Conservation (phyloP, 2,113 vertebrate species). For the Leptosomus discolor region DNA sequence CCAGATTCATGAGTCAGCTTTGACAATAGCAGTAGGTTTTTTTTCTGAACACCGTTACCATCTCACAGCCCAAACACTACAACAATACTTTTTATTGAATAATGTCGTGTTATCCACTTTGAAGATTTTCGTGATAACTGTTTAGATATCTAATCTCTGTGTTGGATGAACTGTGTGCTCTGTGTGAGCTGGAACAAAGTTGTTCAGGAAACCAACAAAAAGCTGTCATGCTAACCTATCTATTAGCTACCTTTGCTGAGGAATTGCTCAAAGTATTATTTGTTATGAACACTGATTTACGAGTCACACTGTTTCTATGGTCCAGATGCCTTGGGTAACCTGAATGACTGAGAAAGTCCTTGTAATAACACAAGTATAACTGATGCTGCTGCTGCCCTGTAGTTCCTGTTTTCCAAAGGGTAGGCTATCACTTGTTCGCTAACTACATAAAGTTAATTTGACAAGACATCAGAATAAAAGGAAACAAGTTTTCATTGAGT, state of each 20-base stretch:
- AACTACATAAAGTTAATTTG: neutral
- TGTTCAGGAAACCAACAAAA: neutral
- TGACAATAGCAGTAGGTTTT: fast-evolving
- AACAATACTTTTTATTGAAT: neutral
- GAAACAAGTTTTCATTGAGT: neutral
- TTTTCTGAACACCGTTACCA: neutral
- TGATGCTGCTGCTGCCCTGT: neutral
- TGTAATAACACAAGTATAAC: neutral
- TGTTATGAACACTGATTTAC: neutral
- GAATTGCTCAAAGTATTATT: neutral
- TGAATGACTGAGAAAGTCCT: neutral
- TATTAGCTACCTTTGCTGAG: neutral
- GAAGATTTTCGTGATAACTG: neutral
- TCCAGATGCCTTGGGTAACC: neutral
- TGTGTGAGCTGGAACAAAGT: neutral
- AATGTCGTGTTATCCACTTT: neutral
- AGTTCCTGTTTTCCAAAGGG: neutral
- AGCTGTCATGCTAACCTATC: neutral
- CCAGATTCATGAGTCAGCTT: neutral
- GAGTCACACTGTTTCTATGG: neutral
- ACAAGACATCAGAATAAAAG: neutral
- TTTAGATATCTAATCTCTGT: neutral
- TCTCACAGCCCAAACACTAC: neutral
- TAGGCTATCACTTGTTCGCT: neutral
- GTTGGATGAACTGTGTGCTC: neutral